phyloP scores from a whole-genome alignment of 2,888 invertebrate species.

The Phania funesta region DNA sequence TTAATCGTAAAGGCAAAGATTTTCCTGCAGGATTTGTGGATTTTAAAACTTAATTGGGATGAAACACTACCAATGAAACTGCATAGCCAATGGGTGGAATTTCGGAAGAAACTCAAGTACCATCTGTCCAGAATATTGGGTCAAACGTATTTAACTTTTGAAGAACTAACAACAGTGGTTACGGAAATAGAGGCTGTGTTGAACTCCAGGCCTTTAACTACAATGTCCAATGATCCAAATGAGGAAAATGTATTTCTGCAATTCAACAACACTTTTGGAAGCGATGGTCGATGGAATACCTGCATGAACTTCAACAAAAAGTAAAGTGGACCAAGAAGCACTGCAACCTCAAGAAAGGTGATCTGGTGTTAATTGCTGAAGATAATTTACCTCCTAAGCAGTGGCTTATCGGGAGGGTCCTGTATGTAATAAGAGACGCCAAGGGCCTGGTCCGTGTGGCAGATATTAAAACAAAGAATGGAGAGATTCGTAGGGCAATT shows the following conservation, averaged over 20 bases:
- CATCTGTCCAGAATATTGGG: constrained; percentile 36
- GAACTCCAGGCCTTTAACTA: constrained; percentile 65
- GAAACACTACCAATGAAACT: too few species aligned
- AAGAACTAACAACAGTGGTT: constrained; percentile 55
- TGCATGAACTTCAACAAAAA: constrained; percentile 51
- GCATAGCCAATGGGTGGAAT: too few species aligned
- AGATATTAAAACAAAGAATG: too few species aligned
- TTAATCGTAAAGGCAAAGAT: too few species aligned
- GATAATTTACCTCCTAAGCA: constrained; percentile 32
- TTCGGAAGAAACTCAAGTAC: constrained; percentile 34
- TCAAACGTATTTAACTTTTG: constrained; percentile 42
- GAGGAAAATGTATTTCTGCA: constrained; percentile 36
- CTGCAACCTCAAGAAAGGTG: constrained; percentile 16
- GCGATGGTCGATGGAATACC: too few species aligned
- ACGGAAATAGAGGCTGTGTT: constrained; percentile 47
- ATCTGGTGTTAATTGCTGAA: too few species aligned
- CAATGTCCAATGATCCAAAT: constrained; percentile 61
- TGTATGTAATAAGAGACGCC: not conserved
- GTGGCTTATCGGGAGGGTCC: constrained; percentile 12
- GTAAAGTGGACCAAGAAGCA: constrained; percentile 47
- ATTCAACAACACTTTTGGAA: constrained; percentile 50
- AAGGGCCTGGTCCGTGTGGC: constrained; percentile 4
- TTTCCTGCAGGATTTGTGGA: too few species aligned
- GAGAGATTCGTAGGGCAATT: not conserved
- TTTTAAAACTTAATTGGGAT: too few species aligned